Conservation (phyloP, 1,140 invertebrate species). For the Drosophila equinoxialis region DNA sequence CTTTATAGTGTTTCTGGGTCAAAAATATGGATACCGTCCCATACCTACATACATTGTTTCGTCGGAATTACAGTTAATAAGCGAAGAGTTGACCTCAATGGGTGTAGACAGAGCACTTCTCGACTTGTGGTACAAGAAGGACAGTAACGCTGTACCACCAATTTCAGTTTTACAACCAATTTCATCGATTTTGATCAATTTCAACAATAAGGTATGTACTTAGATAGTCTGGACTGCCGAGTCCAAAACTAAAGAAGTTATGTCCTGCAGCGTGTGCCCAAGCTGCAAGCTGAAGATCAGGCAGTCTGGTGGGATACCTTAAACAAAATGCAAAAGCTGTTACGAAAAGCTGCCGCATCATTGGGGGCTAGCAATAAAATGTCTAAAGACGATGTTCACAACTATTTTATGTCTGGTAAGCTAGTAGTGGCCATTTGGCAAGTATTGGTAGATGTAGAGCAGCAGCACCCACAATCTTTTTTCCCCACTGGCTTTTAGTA, state of each 20-base stretch:
- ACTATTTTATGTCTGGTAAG: slow-evolving; percentile 99
- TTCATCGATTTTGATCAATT: slow-evolving; percentile 97
- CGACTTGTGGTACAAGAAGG: slow-evolving; percentile 98
- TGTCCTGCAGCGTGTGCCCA: slow-evolving; percentile 90
- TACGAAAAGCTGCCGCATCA: slow-evolving; percentile 94
- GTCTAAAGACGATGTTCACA: slow-evolving; percentile 96
- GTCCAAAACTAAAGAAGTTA: not conserved
- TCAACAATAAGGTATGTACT: slow-evolving; percentile 95
- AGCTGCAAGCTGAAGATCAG: slow-evolving; percentile 97
- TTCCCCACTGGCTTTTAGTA: slow-evolving; percentile 86
- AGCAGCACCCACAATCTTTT: slow-evolving; percentile 34
- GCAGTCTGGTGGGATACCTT: slow-evolving; percentile 99
- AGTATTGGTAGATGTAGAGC: slow-evolving; percentile 27
- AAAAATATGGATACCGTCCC: slow-evolving; percentile 99
- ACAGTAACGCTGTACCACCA: slow-evolving; percentile 96
- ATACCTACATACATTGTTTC: slow-evolving; percentile 97
- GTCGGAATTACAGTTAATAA: slow-evolving; percentile 94
- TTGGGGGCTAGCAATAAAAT: slow-evolving; percentile 93
- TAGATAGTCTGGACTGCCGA: not conserved
- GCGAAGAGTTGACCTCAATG: slow-evolving; percentile 84
- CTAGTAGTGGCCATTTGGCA: slow-evolving; percentile 12
- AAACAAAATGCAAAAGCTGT: slow-evolving; percentile 96
- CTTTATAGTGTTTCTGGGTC: slow-evolving; percentile 98
- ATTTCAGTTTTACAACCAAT: slow-evolving; percentile 98
- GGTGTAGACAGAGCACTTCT: slow-evolving; percentile 93